Conservation (phyloP, 2,888 invertebrate species). For the Heteromyza rotundicornis region DNA sequence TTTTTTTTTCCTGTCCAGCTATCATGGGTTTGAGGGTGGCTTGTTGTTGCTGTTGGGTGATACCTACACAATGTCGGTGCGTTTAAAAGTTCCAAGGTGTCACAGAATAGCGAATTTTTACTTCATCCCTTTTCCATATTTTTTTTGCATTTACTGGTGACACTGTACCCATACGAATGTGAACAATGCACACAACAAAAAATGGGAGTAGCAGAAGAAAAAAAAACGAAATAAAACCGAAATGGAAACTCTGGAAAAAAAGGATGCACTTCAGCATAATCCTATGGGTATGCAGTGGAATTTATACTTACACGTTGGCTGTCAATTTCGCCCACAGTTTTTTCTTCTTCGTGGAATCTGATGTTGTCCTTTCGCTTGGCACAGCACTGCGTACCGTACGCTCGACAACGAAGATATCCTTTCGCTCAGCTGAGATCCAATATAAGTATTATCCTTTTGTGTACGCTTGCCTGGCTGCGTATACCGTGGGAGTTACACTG, state of each 20-base stretch:
- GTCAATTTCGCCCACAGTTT: background rate
- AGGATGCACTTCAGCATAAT: conserved; percentile 19
- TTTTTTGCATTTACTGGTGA: background rate
- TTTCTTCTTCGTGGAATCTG: background rate
- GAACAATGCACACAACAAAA: too few species aligned
- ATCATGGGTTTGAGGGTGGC: background rate
- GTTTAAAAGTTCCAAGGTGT: conserved; percentile 13
- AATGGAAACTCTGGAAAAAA: too few species aligned
- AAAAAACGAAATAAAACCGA: background rate
- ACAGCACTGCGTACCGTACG: background rate
- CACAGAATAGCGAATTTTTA: background rate
- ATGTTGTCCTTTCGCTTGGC: conserved; percentile 11
- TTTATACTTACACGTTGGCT: background rate
- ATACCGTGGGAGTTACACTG: background rate
- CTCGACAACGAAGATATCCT: conserved; percentile 19
- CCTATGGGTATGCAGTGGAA: conserved; percentile 15
- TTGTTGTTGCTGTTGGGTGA: conserved; percentile 5
- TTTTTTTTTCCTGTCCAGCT: background rate
- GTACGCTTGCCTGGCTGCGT: conserved; percentile 13
- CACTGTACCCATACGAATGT: too few species aligned
- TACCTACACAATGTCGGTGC: background rate
- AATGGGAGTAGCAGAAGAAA: too few species aligned
- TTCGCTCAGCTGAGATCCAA: conserved; percentile 32
- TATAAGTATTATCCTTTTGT: conserved; percentile 15
- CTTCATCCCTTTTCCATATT: too few species aligned